Conservation (phyloP, 2,797 vertebrate species). For the Gorsachius magnificus region DNA sequence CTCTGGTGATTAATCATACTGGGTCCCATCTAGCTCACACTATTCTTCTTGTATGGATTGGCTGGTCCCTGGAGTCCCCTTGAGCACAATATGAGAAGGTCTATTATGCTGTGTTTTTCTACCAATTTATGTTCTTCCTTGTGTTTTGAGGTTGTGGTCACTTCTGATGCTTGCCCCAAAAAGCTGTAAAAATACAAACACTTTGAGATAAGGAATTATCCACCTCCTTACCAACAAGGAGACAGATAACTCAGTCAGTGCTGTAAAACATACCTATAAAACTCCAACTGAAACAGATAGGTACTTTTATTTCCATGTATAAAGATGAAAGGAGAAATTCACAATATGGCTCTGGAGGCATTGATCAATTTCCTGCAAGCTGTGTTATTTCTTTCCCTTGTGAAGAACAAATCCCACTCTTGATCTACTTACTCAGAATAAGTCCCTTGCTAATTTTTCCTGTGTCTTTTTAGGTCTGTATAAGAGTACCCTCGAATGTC, state of each 20-base stretch:
- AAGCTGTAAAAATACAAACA: not conserved
- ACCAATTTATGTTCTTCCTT: slow-evolving; percentile 84
- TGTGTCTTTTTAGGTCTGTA: not conserved
- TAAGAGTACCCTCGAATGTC: not conserved
- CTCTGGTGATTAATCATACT: slow-evolving; percentile 92
- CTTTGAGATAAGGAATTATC: not conserved
- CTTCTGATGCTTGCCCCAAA: slow-evolving; percentile 16
- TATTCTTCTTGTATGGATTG: slow-evolving; percentile 88
- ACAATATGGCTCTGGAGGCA: not conserved
- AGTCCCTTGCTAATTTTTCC: not conserved
- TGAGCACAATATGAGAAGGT: slow-evolving; percentile 85
- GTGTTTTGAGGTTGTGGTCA: slow-evolving; percentile 78
- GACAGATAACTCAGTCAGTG: not conserved
- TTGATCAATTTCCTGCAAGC: not conserved
- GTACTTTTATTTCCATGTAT: not conserved
- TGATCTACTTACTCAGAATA: not conserved
- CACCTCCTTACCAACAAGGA: not conserved
- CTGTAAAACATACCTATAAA: not conserved
- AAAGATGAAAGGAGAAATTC: not conserved
- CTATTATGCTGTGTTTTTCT: slow-evolving; percentile 84
- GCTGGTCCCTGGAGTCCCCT: slow-evolving; percentile 88
- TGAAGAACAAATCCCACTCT: not conserved
- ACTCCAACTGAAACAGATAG: not conserved
- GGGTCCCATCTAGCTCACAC: slow-evolving; percentile 76
- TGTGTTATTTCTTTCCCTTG: not conserved